Evolutionary conservation across 2,888 invertebrate species (phyloP).

Genomic region (Melolontha melolontha): DNA sequence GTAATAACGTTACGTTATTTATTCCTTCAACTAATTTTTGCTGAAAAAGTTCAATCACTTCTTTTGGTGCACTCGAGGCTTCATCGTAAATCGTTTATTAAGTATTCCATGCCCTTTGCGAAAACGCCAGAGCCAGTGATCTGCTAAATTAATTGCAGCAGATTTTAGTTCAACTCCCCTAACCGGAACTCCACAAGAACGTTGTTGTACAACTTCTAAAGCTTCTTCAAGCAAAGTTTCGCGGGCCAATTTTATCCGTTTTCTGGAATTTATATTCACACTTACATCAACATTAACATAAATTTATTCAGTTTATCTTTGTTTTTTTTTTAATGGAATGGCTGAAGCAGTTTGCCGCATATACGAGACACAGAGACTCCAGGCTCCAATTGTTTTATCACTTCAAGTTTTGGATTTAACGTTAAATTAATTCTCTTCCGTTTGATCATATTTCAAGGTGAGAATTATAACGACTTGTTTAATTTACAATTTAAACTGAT

Average conservation of each 20-base stretch:
- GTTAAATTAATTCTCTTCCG: constrained; percentile 2
- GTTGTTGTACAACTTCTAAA: too few species aligned
- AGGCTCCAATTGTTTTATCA: neutral
- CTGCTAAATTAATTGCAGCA: neutral
- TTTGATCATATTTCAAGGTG: neutral
- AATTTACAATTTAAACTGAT: too few species aligned
- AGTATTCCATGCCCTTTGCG: too few species aligned
- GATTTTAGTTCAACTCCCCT: too few species aligned
- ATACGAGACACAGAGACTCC: constrained; percentile 2
- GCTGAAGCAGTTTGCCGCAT: constrained; percentile 5
- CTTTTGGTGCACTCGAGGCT: neutral
- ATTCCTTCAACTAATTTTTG: constrained; percentile 13
- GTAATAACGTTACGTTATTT: constrained; percentile 9
- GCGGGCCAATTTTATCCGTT: neutral
- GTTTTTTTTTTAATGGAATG: constrained; percentile 10
- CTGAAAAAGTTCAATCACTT: too few species aligned
- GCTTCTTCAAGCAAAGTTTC: too few species aligned
- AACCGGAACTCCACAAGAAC: too few species aligned
- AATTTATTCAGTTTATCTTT: constrained; percentile 14
- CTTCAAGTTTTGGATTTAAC: constrained; percentile 4
- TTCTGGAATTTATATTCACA: neutral
- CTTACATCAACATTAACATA: constrained; percentile 8
- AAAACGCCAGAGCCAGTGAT: constrained; percentile 15
- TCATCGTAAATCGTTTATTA: neutral
- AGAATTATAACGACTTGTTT: neutral